These are phyloP conservation scores for Smutsia gigantea DNA, from an alignment of 2,797 vertebrate species.

Conservation along the genomic window DNA sequence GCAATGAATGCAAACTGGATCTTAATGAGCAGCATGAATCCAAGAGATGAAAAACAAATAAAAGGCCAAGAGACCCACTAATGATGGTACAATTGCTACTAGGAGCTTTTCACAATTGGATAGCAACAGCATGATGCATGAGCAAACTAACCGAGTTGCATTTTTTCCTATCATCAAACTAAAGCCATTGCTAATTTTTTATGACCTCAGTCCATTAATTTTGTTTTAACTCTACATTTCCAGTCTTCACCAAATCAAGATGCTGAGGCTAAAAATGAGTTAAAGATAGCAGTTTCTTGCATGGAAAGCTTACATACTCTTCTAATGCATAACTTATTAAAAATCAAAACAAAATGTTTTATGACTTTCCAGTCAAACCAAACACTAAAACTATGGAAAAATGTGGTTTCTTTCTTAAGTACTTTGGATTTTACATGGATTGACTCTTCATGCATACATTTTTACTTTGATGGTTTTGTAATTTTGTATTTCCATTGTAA, in stretches of 20 bases:
- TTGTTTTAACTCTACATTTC: conserved; percentile 36
- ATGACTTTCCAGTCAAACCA: conserved; percentile 64
- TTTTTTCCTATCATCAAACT: conserved; percentile 27
- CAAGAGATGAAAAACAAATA: conserved; percentile 56
- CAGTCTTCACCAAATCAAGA: conserved; percentile 59
- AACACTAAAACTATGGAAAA: conserved; percentile 28
- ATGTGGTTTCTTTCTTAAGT: conserved; percentile 46
- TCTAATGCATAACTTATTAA: conserved; percentile 54
- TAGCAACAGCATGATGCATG: conserved; percentile 42
- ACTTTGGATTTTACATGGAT: conserved; percentile 53
- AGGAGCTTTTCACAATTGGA: conserved; percentile 17
- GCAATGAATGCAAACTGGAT: conserved; percentile 64
- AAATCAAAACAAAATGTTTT: conserved; percentile 42
- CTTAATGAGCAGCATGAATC: conserved; percentile 70
- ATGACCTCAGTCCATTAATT: background rate
- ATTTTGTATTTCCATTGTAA: conserved; percentile 70
- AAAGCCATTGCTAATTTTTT: conserved; percentile 13
- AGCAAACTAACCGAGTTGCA: conserved; percentile 41
- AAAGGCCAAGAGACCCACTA: conserved; percentile 10
- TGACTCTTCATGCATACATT: conserved; percentile 58
- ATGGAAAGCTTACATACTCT: conserved; percentile 35
- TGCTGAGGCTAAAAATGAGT: conserved; percentile 40
- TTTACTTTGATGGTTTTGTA: background rate
- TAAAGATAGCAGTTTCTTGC: conserved; percentile 46
- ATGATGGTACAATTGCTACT: conserved; percentile 48